phyloP scores from a whole-genome alignment of 1,140 invertebrate genomes.

The Aphaenogaster ashmeadi region DNA sequence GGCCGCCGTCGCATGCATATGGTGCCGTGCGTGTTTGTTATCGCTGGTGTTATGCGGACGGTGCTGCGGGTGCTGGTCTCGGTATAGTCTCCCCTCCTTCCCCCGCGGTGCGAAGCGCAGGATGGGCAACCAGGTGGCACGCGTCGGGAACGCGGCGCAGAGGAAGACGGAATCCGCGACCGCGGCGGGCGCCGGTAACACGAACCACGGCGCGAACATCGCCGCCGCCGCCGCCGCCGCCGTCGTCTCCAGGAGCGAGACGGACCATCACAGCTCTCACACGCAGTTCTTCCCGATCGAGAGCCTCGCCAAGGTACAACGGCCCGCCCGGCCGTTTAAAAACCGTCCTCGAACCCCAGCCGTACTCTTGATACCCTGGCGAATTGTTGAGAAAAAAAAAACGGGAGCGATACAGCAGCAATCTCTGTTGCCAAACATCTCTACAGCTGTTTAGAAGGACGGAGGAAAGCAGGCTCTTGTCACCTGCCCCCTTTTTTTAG shows the following conservation, averaged over 20 bases:
- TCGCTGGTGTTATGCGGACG: conserved; percentile 52
- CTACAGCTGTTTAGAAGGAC: background rate
- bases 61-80: conserved; percentile 27
- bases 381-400: background rate
- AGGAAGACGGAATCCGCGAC: conserved; percentile 57
- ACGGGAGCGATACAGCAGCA: background rate
- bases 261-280: conserved; percentile 87
- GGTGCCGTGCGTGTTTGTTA: conserved; percentile 61
- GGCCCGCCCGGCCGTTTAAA: background rate
- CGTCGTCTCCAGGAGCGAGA: conserved; percentile 87
- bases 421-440: background rate
- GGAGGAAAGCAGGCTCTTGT: background rate
- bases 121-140: conserved; percentile 82
- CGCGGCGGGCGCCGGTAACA: conserved; percentile 43
- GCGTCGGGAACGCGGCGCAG: conserved; percentile 59
- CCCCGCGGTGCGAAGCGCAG: conserved; percentile 13
- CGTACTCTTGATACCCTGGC: background rate
- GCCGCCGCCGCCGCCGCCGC: conserved; percentile 85
- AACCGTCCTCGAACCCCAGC: background rate
- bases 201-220: conserved; percentile 83
- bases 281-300: conserved; percentile 90
- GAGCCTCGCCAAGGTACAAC: conserved; percentile 89
- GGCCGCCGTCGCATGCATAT: conserved; percentile 48
- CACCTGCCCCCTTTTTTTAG: no score
- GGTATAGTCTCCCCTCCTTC: conserved; percentile 17